phyloP scores from a whole-genome alignment of 1,140 invertebrate genomes.

The Leucophenga varia region DNA sequence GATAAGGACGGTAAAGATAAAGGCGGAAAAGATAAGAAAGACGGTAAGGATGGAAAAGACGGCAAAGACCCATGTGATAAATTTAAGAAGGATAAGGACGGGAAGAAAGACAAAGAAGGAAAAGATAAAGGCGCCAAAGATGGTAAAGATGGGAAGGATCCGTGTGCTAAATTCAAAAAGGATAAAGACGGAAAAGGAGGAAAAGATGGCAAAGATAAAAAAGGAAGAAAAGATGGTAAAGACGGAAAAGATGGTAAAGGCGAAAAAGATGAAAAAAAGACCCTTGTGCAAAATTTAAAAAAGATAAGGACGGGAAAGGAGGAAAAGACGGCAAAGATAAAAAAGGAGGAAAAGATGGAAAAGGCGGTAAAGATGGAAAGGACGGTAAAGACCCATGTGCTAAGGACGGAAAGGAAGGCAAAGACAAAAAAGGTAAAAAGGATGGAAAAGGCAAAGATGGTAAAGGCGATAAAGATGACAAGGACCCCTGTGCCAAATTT shows the following conservation, averaged over 20 bases:
- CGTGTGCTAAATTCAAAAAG: slow-evolving; percentile 20
- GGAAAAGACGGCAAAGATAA: slow-evolving; percentile 8
- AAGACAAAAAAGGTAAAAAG: slow-evolving; percentile 10
- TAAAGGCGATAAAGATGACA: too few species aligned
- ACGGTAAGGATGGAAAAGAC: too few species aligned
- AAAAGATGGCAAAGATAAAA: slow-evolving; percentile 10
- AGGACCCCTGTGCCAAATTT: slow-evolving; percentile 22
- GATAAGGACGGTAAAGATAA: neutral
- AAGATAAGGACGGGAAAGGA: slow-evolving; percentile 1
- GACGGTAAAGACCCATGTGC: too few species aligned
- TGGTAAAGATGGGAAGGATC: slow-evolving; percentile 6
- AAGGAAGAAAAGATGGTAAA: neutral
- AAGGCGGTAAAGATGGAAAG: slow-evolving; percentile 16
- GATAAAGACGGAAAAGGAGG: neutral
- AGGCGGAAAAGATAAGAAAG: slow-evolving; percentile 1
- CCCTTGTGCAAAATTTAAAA: slow-evolving; percentile 12
- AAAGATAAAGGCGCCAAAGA: slow-evolving; percentile 9
- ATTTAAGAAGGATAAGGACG: neutral
- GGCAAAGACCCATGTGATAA: neutral
- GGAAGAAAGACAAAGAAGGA: neutral
- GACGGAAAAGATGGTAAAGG: slow-evolving; percentile 21
- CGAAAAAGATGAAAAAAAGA: slow-evolving; percentile 4
- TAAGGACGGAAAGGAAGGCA: slow-evolving; percentile 8
- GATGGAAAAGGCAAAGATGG: neutral
- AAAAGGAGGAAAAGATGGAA: slow-evolving; percentile 19